phyloP scores from a whole-genome alignment of 2,113 vertebrate genomes.

The Ardeotis arabs region DNA sequence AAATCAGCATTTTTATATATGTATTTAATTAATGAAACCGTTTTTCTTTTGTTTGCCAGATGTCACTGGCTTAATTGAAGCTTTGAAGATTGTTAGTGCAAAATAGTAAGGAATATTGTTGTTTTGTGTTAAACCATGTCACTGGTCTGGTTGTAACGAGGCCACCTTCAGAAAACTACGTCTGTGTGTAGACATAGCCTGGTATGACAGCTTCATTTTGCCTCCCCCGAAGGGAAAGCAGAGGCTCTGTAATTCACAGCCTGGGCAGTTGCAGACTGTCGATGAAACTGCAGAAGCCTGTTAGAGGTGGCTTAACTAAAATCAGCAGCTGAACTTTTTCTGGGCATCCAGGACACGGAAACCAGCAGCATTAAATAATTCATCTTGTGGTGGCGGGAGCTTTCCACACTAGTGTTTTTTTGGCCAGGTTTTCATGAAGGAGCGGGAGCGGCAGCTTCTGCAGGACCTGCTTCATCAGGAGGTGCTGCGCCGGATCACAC shows the following conservation, averaged over 20 bases:
- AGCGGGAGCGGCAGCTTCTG: constrained; percentile 86
- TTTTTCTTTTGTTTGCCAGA: neutral
- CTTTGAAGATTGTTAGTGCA: neutral
- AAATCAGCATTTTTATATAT: neutral
- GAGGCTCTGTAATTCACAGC: neutral
- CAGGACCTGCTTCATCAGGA: constrained; percentile 90
- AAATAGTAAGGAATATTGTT: neutral
- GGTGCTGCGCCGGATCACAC: constrained; percentile 85
- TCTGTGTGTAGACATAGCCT: neutral
- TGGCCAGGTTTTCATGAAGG: constrained; percentile 90
- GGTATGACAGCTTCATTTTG: accelerated
- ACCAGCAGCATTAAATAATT: neutral
- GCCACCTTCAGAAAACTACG: neutral
- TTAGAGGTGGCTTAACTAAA: neutral
- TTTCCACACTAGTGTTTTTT: neutral
- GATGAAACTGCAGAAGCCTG: neutral
- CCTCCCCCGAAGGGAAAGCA: neutral
- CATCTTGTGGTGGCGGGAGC: accelerated
- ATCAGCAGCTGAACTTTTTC: neutral
- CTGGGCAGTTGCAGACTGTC: neutral
- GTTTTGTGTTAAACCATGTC: neutral
- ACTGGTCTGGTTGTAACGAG: neutral
- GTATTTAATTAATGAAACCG: neutral
- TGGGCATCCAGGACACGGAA: neutral
- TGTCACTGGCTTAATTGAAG: neutral